Percentiles rank a stretch among this genome's conserved stretches.
phyloP scores from a whole-genome alignment of 1,140 invertebrate genomes.

The Drosophila miranda region DNA sequence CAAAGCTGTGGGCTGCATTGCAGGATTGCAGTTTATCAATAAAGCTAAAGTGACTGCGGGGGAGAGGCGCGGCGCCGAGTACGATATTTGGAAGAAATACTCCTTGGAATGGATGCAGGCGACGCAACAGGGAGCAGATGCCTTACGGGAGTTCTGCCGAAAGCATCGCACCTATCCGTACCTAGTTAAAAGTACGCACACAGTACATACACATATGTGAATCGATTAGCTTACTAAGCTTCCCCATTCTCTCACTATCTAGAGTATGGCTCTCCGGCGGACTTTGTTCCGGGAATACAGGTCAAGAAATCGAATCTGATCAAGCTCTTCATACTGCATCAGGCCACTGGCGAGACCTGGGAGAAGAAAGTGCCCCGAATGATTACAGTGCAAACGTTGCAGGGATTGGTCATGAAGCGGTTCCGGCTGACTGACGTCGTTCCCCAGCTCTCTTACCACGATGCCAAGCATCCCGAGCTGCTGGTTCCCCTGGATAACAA shows the following conservation, averaged over 20 bases:
- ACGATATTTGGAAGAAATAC: slow-evolving; percentile 93
- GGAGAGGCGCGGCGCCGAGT: slow-evolving; percentile 91
- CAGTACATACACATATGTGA: slow-evolving; percentile 30
- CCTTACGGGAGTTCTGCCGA: slow-evolving; percentile 85
- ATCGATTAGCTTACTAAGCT: slow-evolving; percentile 14
- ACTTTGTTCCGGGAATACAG: slow-evolving; percentile 86
- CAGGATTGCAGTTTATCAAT: slow-evolving; percentile 84
- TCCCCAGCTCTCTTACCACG: slow-evolving; percentile 83
- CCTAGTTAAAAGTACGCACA: slow-evolving; percentile 83
- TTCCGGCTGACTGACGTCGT: slow-evolving; percentile 59
- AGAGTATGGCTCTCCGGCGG: slow-evolving; percentile 92
- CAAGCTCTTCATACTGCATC: slow-evolving; percentile 86
- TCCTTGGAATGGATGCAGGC: slow-evolving; percentile 88
- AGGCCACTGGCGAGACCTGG: slow-evolving; percentile 83
- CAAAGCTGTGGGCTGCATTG: slow-evolving; percentile 72
- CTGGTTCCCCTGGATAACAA: slow-evolving; percentile 91
- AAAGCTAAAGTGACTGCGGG: slow-evolving; percentile 86
- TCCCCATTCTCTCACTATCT: slow-evolving; percentile 64
- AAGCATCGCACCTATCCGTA: slow-evolving; percentile 89
- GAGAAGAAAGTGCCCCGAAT: slow-evolving; percentile 89
- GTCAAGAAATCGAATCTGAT: slow-evolving; percentile 86
- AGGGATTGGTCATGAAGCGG: slow-evolving; percentile 74
- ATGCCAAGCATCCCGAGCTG: slow-evolving; percentile 85
- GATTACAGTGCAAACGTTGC: slow-evolving; percentile 92
- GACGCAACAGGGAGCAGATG: slow-evolving; percentile 82